Percentiles rank a stretch among this genome's conserved stretches.
Evolutionary conservation across 2,888 invertebrate species (phyloP).

Genomic region (Acanthopleura granulata): DNA sequence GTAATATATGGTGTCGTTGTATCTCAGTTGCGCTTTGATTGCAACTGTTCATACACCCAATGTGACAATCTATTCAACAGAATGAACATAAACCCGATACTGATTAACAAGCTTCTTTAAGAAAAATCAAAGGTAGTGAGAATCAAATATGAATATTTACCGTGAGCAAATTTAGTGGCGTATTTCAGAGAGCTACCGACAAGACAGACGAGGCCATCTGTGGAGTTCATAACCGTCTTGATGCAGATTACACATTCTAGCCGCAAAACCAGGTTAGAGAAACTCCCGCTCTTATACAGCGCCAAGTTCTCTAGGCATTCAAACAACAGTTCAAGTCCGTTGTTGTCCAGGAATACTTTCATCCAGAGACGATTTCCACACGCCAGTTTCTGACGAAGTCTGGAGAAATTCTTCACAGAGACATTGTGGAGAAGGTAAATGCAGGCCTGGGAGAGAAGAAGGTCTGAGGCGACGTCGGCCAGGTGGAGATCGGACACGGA

Average conservation of each 20-base stretch:
- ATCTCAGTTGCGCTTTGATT: too few species aligned
- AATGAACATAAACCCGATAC: too few species aligned
- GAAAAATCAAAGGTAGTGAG: background rate
- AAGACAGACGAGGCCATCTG: conserved; percentile 93
- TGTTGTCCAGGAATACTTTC: conserved; percentile 58
- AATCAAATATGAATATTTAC: conserved; percentile 59
- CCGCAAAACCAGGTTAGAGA: conserved; percentile 48
- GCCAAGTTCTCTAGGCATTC: conserved; percentile 50
- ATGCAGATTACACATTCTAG: conserved; percentile 65
- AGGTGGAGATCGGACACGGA: conserved; percentile 41
- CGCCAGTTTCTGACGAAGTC: conserved; percentile 55
- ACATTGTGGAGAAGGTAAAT: conserved; percentile 52
- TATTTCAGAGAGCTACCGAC: conserved; percentile 90
- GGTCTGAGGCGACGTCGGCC: conserved; percentile 44
- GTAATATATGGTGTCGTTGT: too few species aligned
- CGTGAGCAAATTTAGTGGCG: conserved; percentile 88
- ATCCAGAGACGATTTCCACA: conserved; percentile 53
- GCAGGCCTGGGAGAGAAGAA: conserved; percentile 45
- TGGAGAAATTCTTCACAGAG: conserved; percentile 53
- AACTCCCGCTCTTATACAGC: conserved; percentile 36
- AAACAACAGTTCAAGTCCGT: conserved; percentile 55
- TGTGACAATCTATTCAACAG: too few species aligned
- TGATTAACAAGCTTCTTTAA: background rate
- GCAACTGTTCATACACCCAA: too few species aligned
- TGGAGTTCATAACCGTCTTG: conserved; percentile 82